Conservation (phyloP, 2,888 invertebrate species). For the Eristalis arbustorum region DNA sequence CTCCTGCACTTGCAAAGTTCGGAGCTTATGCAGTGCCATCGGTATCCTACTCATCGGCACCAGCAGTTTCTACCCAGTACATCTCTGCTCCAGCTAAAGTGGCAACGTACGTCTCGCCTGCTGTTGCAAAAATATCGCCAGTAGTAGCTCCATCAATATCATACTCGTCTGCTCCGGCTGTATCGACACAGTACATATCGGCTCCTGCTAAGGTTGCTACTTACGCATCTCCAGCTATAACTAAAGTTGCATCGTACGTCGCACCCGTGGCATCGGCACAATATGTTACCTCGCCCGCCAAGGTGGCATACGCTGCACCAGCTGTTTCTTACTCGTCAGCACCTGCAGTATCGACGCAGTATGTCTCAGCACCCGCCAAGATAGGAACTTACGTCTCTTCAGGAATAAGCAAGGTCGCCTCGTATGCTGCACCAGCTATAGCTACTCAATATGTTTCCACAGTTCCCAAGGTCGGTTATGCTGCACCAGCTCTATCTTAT, state of each 20-base stretch:
- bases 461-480: slow-evolving; percentile 33
- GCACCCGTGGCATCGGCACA: slow-evolving; percentile 43
- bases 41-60: slow-evolving; percentile 53
- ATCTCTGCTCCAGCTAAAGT: slow-evolving; percentile 72
- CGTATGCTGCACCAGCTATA: slow-evolving; percentile 72
- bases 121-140: slow-evolving; percentile 38
- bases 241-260: slow-evolving; percentile 35
- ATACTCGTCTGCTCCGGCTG: slow-evolving; percentile 58
- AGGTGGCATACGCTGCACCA: slow-evolving; percentile 71
- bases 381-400: slow-evolving; percentile 49
- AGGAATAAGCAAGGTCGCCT: background rate
- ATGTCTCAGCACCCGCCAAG: slow-evolving; percentile 73
- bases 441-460: slow-evolving; percentile 56
- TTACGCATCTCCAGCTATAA: slow-evolving; percentile 44
- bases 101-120: slow-evolving; percentile 72
- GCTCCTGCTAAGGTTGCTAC: slow-evolving; percentile 73
- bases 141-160: slow-evolving; percentile 32
- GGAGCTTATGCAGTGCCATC: slow-evolving; percentile 21
- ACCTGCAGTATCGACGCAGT: slow-evolving; percentile 73
- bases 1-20: slow-evolving; percentile 44
- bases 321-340: slow-evolving; percentile 66
- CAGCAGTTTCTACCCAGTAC: slow-evolving; percentile 71
- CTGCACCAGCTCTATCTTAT: slow-evolving; percentile 69
- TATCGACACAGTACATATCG: slow-evolving; percentile 65
- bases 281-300: slow-evolving; percentile 66